Evolutionary conservation across 2,113 vertebrate genomes (phyloP).

Genomic region (Pheucticus melanocephalus): DNA sequence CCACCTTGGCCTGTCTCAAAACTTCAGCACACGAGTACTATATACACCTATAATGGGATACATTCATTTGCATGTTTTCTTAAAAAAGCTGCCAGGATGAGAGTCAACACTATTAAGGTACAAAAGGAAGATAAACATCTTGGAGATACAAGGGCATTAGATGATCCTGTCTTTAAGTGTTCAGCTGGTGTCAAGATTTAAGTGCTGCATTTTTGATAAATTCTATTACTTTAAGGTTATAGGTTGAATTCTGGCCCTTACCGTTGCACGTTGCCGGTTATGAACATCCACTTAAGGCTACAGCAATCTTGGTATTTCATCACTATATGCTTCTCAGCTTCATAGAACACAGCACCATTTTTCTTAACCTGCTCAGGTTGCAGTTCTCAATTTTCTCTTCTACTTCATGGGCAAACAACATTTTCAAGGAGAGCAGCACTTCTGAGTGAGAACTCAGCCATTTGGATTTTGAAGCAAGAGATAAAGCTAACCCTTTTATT

Average conservation of each 20-base stretch:
- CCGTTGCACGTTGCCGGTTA: neutral
- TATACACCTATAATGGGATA: neutral
- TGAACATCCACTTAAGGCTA: neutral
- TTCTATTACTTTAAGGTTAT: neutral
- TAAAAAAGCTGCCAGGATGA: neutral
- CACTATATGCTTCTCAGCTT: neutral
- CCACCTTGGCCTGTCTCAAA: neutral
- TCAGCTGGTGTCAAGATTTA: neutral
- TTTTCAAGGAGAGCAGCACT: neutral
- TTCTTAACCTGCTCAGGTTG: neutral
- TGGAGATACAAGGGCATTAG: neutral
- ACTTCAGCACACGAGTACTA: neutral
- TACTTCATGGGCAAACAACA: neutral
- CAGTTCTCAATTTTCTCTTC: neutral
- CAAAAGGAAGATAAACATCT: neutral
- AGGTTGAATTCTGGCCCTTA: neutral
- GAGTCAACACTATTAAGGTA: neutral
- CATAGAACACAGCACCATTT: neutral
- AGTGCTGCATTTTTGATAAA: neutral
- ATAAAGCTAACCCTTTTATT: neutral
- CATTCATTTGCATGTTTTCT: neutral
- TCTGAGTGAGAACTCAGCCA: neutral
- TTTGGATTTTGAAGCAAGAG: fast-evolving
- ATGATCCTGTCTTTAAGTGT: neutral
- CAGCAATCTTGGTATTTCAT: neutral